Base-by-base conservation (phyloP, 1,140 invertebrate genomes). In the Saccostrea echinata region DNA sequence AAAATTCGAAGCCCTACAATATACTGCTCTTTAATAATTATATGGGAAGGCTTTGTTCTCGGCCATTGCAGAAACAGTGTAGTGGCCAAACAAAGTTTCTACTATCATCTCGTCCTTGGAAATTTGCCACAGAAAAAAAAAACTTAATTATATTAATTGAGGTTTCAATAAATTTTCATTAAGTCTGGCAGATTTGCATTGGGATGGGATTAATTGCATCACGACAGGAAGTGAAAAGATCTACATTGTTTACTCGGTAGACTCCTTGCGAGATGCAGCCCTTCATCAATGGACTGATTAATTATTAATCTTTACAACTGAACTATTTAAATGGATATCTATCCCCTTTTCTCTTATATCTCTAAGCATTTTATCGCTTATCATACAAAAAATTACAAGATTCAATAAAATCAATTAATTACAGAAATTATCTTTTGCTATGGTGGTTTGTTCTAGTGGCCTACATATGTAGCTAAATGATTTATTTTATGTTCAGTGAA, bases 131-230 rank as follows among this genome's bases (percentile, higher is more conserved):
- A 61, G 55, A 76, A 30, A 33, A 27, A 33, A 27, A 33, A 76
- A 76, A 27, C 27, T 30, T 76, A 76, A 76, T 76, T 13, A 76
- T 76, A 76, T 76, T 33, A 76, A 76, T 76, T 76, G 24, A 76
- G 68, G 68, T 33, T 9, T 76, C 68, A 76, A 33, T 76, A 76
- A 76, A 76, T 3, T 30, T 27, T 76, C 30, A 27, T 76, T 30
- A 30, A 30, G 68, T 76, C 68, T 16, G 13, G 24, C 27, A 16
- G 27, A 64, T 64, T n/a, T 64, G 24, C 27, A 30, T 76, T 33
- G 68, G 11, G 30, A 33, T 35, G 68, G 68, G n/a, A 76, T 76
- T 27, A 27, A 76, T 76, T 13, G 68, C 33, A 27, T 24, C 68
- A 76, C 55, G 55, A 6, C n/a, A n/a, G 55, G 55, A 18, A 61